Evolutionary conservation across 2,797 vertebrate species (phyloP).

Genomic region (Phrynocephalus forsythii): DNA sequence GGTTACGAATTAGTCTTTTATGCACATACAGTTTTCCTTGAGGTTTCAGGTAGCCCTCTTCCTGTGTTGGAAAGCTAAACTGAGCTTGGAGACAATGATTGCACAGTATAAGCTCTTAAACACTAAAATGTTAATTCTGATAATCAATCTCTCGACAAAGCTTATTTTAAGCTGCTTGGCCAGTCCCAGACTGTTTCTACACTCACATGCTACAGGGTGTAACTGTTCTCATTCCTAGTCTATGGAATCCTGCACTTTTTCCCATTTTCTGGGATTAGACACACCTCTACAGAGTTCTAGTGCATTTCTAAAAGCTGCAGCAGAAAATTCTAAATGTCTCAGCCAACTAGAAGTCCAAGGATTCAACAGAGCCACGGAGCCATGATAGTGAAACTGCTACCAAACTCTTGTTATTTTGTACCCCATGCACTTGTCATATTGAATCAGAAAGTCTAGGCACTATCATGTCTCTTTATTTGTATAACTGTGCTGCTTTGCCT

Average conservation of each 20-base stretch:
- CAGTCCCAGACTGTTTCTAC: background rate
- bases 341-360: too few species aligned
- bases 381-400: too few species aligned
- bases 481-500: background rate
- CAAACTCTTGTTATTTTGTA: too few species aligned
- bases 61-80: background rate
- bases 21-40: background rate
- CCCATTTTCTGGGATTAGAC: too few species aligned
- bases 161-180: background rate
- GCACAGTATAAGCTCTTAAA: background rate
- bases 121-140: background rate
- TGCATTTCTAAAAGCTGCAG: too few species aligned
- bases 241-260: too few species aligned
- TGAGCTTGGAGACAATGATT: background rate
- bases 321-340: too few species aligned
- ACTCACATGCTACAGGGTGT: too few species aligned
- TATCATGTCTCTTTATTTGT: background rate
- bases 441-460: background rate
- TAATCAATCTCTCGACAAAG: background rate
- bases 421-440: background rate
- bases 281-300: too few species aligned
- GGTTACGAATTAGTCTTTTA: background rate
- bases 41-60: background rate
- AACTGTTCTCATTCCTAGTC: too few species aligned
- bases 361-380: too few species aligned